Evolutionary conservation across 2,888 invertebrate genomes (phyloP).

Genomic region (Cenopis cana): DNA sequence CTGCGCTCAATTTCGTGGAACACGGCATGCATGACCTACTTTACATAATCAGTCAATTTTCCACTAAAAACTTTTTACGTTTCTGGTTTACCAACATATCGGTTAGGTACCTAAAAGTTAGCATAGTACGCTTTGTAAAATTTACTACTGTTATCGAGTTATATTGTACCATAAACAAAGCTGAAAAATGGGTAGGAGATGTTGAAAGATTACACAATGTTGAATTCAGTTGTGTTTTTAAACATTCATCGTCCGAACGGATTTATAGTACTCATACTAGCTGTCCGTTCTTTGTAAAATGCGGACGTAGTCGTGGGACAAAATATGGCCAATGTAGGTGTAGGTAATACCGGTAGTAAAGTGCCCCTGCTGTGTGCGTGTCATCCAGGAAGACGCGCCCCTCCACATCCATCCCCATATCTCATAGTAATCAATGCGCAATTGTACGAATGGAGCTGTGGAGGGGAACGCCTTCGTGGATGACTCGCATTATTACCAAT

Average conservation of each 20-base stretch:
- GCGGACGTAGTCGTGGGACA: not conserved
- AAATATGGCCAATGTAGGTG: not conserved
- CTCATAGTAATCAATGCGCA: no score
- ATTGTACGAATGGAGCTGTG: no score
- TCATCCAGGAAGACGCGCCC: no score
- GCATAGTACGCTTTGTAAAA: not conserved
- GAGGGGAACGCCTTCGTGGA: no score
- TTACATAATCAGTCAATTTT: slow-evolving; percentile 33
- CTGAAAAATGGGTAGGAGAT: slow-evolving; percentile 1
- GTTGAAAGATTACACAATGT: slow-evolving; percentile 1
- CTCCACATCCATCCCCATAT: no score
- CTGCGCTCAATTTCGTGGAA: slow-evolving; percentile 34
- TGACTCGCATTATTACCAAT: no score
- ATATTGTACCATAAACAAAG: not conserved
- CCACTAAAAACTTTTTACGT: slow-evolving; percentile 17
- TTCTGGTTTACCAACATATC: not conserved
- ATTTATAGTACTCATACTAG: not conserved
- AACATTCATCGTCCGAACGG: not conserved
- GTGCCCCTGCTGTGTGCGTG: no score
- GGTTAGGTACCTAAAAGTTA: not conserved
- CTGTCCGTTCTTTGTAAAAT: not conserved
- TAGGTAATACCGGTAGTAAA: no score
- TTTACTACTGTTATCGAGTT: slow-evolving; percentile 4
- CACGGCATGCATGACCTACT: slow-evolving; percentile 41
- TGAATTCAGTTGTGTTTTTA: not conserved